Conservation (phyloP, 2,113 vertebrate genomes). For the Myiozetetes cayanensis region DNA sequence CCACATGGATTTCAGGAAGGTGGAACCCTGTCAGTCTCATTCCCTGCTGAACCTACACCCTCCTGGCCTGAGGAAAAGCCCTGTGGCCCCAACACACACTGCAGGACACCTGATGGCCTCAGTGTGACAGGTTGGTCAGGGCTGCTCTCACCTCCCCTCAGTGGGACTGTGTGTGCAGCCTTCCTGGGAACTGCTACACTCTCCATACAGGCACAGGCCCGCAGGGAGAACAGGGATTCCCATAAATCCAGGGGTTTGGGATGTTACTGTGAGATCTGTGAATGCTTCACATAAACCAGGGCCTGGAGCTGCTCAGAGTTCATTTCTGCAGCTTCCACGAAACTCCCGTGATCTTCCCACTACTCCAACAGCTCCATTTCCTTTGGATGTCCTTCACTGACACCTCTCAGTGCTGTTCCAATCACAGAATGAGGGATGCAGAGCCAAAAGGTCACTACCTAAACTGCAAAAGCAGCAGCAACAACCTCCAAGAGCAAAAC, state of each 20-base stretch:
- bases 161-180: rapidly evolving
- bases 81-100: rapidly evolving
- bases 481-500: neutral
- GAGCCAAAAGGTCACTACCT: neutral
- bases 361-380: neutral
- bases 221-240: neutral
- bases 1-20: rapidly evolving
- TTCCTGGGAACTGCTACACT: neutral
- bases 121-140: rapidly evolving
- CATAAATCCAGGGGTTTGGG: neutral
- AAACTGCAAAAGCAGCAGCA: neutral
- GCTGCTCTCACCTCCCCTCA: neutral
- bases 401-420: rapidly evolving
- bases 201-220: neutral
- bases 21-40: rapidly evolving
- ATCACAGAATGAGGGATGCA: neutral
- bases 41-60: neutral
- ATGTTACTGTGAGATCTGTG: neutral
- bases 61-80: neutral
- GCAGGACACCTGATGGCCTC: rapidly evolving
- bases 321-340: neutral
- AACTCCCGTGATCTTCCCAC: neutral
- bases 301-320: neutral
- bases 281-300: neutral
- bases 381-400: neutral